phyloP scores from a whole-genome alignment of 2,888 invertebrate species.

The Mesochorus sp. region DNA sequence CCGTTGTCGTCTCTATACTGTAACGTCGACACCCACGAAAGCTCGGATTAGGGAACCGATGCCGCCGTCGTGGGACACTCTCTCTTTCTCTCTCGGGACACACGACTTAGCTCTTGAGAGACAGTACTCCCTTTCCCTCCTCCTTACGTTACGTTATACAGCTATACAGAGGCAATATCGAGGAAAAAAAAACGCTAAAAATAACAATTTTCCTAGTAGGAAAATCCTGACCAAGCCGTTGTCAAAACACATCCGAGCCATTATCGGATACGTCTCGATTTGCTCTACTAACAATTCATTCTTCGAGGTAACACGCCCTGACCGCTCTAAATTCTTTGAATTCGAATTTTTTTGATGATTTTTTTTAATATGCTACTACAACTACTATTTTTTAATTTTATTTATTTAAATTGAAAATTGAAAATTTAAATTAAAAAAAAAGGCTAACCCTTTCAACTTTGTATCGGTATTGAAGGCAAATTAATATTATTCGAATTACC shows the following conservation, averaged over 20 bases:
- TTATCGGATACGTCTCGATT: conserved; percentile 43
- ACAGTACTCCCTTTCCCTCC: not conserved
- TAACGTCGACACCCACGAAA: conserved; percentile 55
- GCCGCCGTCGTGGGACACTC: conserved; percentile 52
- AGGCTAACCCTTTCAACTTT: no score
- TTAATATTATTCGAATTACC: no score
- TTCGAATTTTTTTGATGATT: no score
- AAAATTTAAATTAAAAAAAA: no score
- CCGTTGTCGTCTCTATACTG: conserved; percentile 37
- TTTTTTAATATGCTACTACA: no score
- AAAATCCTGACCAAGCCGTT: conserved; percentile 32
- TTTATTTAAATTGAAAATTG: no score
- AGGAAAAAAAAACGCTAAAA: not conserved
- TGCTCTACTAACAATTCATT: conserved; percentile 40
- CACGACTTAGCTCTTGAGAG: not conserved
- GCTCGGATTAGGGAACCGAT: conserved; percentile 56
- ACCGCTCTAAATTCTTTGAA: conserved; percentile 25
- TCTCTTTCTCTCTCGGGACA: conserved; percentile 47
- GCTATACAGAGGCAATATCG: not conserved
- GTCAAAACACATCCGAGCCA: conserved; percentile 49
- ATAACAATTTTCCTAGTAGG: not conserved
- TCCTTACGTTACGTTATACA: no score
- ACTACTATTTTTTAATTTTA: no score
- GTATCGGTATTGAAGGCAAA: no score
- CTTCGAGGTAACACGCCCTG: conserved; percentile 8